Evolutionary conservation across 2,113 vertebrate species (phyloP), one percentile per base, ranked within the genome.

Genomic region (Semnornis frantzii): DNA sequence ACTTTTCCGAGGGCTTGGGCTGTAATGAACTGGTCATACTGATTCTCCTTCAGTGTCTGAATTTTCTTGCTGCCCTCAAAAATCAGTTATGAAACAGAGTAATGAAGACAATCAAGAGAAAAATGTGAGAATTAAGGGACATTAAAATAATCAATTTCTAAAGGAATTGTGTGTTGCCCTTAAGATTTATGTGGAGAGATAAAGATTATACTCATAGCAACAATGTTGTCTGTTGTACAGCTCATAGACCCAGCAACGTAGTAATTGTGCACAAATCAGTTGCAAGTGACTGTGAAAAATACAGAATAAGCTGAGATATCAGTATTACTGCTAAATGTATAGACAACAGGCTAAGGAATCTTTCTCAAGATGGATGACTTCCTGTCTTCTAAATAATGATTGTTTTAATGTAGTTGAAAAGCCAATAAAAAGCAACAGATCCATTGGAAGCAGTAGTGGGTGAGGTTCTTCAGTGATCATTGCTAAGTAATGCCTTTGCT

Each of bases 371-470:
- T 0, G 2, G 11, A 25, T 77, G 8, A 6, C 6, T 89, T 81
- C 39, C 79, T 75, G 34, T 83, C 86, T 86, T 84, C 27, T 58
- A 78, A 83, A 59, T 83, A 5, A 17, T 44, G 48, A 7, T 23
- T 78, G 55, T 90, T 86, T 90, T 44, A 66, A 27, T 25, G 15
- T 66, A 59, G n/a, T 82, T 58, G 42, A 89, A 88, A 93, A 95
- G 63, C 28, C 58, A 69, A 1, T 68, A n/a, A 78, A 78, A 80
- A 64, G 1, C 46, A 77, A 12, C 18, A 62, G 59, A 34, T 58
- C 34, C 46, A 12, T 58, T 58, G 55, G 54, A 73, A 70, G 75
- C 66, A 74, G 63, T 52, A 44, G 3, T 89, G 4, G 12, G 57
- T 52, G 60, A 24, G 28, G 46, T 59, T 87, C 37, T 71, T 71